These are phyloP conservation scores for Chrysina gloriosa DNA, from an alignment of 2,888 invertebrate genomes.

Conservation along the genomic window DNA sequence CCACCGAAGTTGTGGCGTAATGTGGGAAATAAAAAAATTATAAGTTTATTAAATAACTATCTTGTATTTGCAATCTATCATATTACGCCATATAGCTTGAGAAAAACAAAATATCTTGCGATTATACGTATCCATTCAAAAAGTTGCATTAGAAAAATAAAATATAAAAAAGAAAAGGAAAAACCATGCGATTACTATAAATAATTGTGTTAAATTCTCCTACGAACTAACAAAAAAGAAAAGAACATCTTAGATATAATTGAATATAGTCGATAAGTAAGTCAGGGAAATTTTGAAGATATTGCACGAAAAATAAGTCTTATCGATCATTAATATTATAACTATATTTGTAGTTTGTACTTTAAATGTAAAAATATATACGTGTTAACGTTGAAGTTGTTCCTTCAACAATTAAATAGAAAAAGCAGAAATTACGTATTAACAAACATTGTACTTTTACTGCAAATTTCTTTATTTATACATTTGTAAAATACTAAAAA, in stretches of 20 bases:
- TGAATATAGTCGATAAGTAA: too few relatives aligned
- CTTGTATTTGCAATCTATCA: conserved; percentile 10
- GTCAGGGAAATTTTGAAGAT: neutral
- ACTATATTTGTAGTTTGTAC: conserved; percentile 11
- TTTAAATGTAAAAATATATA: conserved; percentile 6
- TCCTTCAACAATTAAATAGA: neutral
- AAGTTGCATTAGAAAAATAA: conserved; percentile 18
- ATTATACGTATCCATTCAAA: conserved; percentile 1
- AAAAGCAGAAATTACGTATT: neutral
- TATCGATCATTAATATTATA: conserved; percentile 1
- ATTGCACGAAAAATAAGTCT: conserved; percentile 21
- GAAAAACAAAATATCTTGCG: conserved; percentile 18
- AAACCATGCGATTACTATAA: conserved; percentile 5
- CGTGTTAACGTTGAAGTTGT: neutral
- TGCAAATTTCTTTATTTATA: conserved; percentile 42
- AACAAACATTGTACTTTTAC: conserved; percentile 34
- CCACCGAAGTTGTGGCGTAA: too few relatives aligned
- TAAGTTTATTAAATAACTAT: conserved; percentile 7
- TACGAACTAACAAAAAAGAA: conserved; percentile 13
- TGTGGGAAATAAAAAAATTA: conserved; percentile 1
- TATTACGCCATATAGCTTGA: conserved; percentile 1
- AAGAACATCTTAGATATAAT: too few relatives aligned
- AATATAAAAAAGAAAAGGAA: conserved; percentile 11
- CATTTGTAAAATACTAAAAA: conserved; percentile 43
- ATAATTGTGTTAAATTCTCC: conserved; percentile 11